Evolutionary conservation across 2,797 vertebrate genomes (phyloP), one percentile per base, ranked within the genome.

Genomic region (Astyanax mexicanus): DNA sequence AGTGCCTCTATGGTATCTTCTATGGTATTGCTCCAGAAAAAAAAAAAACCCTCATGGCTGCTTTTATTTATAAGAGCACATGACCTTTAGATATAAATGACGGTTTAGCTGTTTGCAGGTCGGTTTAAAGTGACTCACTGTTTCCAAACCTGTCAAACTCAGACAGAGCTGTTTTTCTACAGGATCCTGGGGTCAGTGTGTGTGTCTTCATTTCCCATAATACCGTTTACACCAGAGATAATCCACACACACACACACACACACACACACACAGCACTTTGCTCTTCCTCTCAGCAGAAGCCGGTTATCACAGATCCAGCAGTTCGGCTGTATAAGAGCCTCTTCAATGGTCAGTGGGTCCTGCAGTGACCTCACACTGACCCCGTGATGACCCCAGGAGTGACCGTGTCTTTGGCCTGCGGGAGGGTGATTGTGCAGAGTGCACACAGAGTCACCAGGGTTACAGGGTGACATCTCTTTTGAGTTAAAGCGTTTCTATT

Each of bases 351-450:
- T 21, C 29, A 1, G 47, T 80, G 88, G 87, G 84, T 87, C 79
- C 75, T 64, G 71, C 44, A 4, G 5, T 86, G 86, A 92, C 89
- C 91, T 72, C 25, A 23, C 15, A 0, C 52, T 75, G 87, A 91
- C 88, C 88, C 80, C 80, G 45, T 57, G 37, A 15, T 86, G 85
- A 92, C 90, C 90, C 66, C 57, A 64, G 74, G 83, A 71, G 79
- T 85, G 91, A 88, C 91, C 90, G 78, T 91, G 87, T 84, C 88
- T 91, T 92, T 91, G 89, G 88, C 89, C 90, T 90, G 80, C 76
- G 75, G 83, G 81, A 87, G 86, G 72, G 86, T 90, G 85, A 80
- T 74, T 84, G 71, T 74, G 38, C 37, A 85, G 74, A 77, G 42
- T 81, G 81, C 83, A 85, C 67, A 78, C 83, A 81, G 70, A 21